A percentile compares a stretch with the other conserved stretches of the same genome.
Evolutionary conservation across 2,888 invertebrate species (phyloP).

Genomic region (Acleris emargana): DNA sequence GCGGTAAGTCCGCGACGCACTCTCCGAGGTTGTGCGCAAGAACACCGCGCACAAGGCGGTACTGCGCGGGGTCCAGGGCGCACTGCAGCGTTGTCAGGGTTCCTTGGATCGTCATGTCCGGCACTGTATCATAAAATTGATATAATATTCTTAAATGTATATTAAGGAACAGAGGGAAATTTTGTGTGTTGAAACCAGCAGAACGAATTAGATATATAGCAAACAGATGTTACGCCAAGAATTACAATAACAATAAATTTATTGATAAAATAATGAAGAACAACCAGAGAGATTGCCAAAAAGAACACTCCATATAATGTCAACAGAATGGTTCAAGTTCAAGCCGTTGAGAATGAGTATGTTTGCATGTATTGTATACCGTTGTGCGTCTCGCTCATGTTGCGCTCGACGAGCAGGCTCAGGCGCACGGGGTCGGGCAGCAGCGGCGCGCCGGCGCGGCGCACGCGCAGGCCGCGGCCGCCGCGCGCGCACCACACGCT

Average conservation of each 20-base stretch:
- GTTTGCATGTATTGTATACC: constrained; percentile 57
- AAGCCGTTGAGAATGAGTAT: not conserved
- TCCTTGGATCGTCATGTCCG: constrained; percentile 94
- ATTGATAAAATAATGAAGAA: too few relatives aligned
- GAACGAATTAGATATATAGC: too few relatives aligned
- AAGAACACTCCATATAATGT: too few relatives aligned
- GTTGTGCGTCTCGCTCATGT: constrained; percentile 86
- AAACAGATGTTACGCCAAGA: too few relatives aligned
- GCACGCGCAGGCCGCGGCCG: constrained; percentile 67
- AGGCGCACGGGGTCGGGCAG: constrained; percentile 93
- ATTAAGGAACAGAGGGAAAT: too few relatives aligned
- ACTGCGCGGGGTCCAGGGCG: constrained; percentile 92
- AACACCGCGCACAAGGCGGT: constrained; percentile 93
- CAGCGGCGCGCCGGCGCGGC: constrained; percentile 84
- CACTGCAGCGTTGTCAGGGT: constrained; percentile 93
- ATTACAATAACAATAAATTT: too few relatives aligned
- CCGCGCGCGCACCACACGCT: constrained; percentile 87
- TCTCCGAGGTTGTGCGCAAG: constrained; percentile 96
- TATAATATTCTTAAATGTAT: not conserved
- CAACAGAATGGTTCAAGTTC: too few relatives aligned
- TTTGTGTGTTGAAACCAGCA: too few relatives aligned
- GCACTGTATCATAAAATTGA: constrained; percentile 70
- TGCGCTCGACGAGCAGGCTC: constrained; percentile 91
- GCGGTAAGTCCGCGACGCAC: constrained; percentile 70
- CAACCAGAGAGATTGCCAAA: too few relatives aligned